A percentile compares a stretch with the other conserved stretches of the same genome.
phyloP scores from a whole-genome alignment of 2,797 vertebrate species.

The Fundulus diaphanus region DNA sequence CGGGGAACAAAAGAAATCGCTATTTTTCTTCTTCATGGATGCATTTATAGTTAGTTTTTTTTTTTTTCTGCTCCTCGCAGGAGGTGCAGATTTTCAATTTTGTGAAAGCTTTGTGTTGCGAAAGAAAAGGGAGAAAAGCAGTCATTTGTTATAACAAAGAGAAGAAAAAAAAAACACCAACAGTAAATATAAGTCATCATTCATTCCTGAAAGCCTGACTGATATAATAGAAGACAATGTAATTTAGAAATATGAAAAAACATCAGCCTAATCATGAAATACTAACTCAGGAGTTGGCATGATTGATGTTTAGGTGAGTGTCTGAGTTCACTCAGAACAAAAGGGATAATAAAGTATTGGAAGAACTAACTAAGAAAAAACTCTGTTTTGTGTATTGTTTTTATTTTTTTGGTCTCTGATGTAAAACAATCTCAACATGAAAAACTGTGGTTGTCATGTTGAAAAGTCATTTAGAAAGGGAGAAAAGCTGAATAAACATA shows the following conservation, averaged over 20 bases:
- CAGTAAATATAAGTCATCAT: background rate
- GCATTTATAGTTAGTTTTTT: background rate
- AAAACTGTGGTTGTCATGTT: background rate
- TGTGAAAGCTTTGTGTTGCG: constrained; percentile 2
- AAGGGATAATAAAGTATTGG: background rate
- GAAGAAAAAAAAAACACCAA: background rate
- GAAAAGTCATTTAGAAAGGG: background rate
- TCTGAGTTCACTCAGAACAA: background rate
- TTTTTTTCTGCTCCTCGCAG: constrained; percentile 7
- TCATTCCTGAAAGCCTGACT: constrained; percentile 2
- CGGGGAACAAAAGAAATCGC: constrained; percentile 2
- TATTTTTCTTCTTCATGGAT: background rate
- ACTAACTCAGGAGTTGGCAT: background rate
- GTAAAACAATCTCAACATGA: background rate
- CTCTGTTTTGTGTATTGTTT: background rate
- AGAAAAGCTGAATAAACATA: background rate
- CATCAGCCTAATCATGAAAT: constrained; percentile 3
- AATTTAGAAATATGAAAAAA: constrained; percentile 4
- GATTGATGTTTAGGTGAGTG: constrained; percentile 12
- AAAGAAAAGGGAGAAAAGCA: background rate
- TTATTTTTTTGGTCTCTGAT: background rate
- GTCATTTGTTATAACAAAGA: background rate
- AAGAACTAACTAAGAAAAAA: constrained; percentile 13
- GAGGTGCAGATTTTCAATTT: constrained; percentile 18
- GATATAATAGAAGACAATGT: background rate